A percentile compares a stretch with the other conserved stretches of the same genome.
Conservation (phyloP, 2,113 vertebrate species). For the Eurypyga helias region DNA sequence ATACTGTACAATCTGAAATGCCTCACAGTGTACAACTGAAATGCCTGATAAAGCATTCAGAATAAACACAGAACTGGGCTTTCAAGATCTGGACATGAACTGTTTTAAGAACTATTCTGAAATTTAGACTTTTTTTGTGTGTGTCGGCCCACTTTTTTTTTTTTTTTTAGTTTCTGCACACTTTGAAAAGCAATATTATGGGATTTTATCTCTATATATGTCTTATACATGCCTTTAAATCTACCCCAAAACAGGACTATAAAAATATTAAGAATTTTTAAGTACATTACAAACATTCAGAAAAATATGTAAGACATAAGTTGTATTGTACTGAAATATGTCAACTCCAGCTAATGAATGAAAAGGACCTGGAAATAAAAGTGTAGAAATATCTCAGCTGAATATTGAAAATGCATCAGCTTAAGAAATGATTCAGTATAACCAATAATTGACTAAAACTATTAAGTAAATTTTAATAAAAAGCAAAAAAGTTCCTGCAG, state of each 20-base stretch:
- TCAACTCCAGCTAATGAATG: background rate
- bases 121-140: background rate
- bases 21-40: background rate
- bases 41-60: background rate
- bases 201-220: background rate
- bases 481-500: background rate
- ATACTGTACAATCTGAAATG: background rate
- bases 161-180: background rate
- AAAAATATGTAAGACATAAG: background rate
- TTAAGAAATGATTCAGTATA: background rate
- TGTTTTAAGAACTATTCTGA: background rate
- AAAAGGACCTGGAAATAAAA: background rate
- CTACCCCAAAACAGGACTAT: background rate
- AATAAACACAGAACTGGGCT: background rate
- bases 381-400: background rate
- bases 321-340: background rate
- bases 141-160: no score
- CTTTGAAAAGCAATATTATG: background rate
- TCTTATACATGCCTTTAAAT: background rate
- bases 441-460: background rate
- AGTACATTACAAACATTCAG: background rate
- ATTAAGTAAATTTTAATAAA: background rate
- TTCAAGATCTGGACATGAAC: background rate
- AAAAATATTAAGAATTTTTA: background rate
- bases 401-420: background rate